Evolutionary conservation across 1,140 invertebrate species (phyloP).

Genomic region (Drosophila repletoides): DNA sequence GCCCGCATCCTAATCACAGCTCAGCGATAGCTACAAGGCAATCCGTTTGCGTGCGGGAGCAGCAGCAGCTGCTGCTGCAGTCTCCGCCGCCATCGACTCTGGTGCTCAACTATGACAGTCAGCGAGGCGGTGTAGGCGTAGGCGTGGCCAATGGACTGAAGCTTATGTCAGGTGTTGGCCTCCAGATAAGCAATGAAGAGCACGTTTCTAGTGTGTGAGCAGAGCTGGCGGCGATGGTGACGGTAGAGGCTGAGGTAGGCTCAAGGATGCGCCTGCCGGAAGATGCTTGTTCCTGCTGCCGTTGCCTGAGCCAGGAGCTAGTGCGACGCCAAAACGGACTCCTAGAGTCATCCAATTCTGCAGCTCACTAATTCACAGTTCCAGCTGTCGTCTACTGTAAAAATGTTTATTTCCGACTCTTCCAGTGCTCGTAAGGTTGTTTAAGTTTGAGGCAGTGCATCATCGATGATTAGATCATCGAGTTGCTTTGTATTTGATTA

Average conservation of each 20-base stretch:
- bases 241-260: slow-evolving; percentile 39
- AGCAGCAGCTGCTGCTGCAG: slow-evolving; percentile 53
- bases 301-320: slow-evolving; percentile 73
- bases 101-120: slow-evolving; percentile 63
- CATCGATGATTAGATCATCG: slow-evolving; percentile 62
- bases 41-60: slow-evolving; percentile 45
- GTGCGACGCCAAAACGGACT: slow-evolving; percentile 63
- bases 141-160: slow-evolving; percentile 54
- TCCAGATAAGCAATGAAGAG: slow-evolving; percentile 53
- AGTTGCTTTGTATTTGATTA: slow-evolving; percentile 53
- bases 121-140: slow-evolving; percentile 55
- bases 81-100: slow-evolving; percentile 44
- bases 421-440: slow-evolving; percentile 39
- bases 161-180: slow-evolving; percentile 17
- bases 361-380: slow-evolving; percentile 18
- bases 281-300: slow-evolving; percentile 64
- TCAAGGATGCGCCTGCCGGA: slow-evolving; percentile 14
- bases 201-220: slow-evolving; percentile 71
- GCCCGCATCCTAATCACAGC: slow-evolving; percentile 52
- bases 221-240: slow-evolving; percentile 71
- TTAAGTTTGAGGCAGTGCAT: background rate
- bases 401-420: too few species aligned
- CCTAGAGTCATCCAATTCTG: slow-evolving; percentile 46
- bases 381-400: background rate
- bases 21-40: slow-evolving; percentile 35